Conservation (phyloP, 2,888 invertebrate genomes). For the Bellardia pandia region DNA sequence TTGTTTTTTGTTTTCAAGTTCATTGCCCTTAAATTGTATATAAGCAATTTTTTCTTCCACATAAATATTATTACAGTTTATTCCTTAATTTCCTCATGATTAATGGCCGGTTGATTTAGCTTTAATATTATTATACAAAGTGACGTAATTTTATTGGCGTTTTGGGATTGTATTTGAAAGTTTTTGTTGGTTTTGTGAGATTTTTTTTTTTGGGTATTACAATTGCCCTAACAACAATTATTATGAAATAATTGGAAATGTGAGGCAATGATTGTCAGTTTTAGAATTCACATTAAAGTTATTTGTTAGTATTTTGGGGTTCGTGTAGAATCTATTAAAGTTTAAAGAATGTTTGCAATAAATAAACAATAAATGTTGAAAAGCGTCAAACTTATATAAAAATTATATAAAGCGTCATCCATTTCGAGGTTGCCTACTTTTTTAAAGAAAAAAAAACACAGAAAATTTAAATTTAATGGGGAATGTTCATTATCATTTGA, state of each 20-base stretch:
- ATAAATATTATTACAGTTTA: neutral
- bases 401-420: too few species aligned
- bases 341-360: too few species aligned
- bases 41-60: neutral
- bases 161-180: neutral
- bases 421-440: too few species aligned
- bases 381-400: too few species aligned
- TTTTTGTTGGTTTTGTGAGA: constrained; percentile 24
- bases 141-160: constrained; percentile 26
- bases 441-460: too few species aligned
- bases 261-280: neutral
- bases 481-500: too few species aligned
- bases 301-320: too few species aligned
- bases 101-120: constrained; percentile 11
- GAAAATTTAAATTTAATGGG: too few species aligned
- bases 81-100: constrained; percentile 3
- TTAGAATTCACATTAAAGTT: neutral
- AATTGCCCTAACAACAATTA: neutral
- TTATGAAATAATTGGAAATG: neutral
- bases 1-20: constrained; percentile 17
- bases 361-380: too few species aligned
- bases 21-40: constrained; percentile 31
- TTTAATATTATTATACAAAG: constrained; percentile 17
- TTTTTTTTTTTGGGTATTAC: neutral
- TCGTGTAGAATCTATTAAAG: too few species aligned